phyloP scores from a whole-genome alignment of 2,797 vertebrate genomes.

The Phrynocephalus guinanensis region DNA sequence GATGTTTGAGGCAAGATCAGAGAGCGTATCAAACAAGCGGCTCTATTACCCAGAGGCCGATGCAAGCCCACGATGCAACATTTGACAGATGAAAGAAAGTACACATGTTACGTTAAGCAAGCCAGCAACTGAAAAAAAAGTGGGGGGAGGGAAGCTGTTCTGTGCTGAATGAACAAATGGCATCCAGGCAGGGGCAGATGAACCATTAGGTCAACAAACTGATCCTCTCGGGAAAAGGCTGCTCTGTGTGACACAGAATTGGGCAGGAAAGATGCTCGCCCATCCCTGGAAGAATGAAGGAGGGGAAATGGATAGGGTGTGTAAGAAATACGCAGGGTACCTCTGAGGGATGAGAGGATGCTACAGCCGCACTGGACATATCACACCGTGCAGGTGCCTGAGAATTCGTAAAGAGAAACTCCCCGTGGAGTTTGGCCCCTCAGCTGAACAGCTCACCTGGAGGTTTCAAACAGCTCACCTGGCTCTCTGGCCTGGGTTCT shows the following conservation, averaged over 20 bases:
- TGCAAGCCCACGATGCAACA: slow-evolving; percentile 13
- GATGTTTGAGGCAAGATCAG: slow-evolving; percentile 45
- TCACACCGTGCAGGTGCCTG: no score
- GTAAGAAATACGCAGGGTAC: no score
- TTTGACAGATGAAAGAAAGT: slow-evolving; percentile 38
- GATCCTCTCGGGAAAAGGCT: not conserved
- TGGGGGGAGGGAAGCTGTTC: not conserved
- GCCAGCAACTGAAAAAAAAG: not conserved
- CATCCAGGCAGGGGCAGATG: not conserved
- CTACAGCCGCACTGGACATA: not conserved
- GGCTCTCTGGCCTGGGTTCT: no score
- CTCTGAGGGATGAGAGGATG: not conserved
- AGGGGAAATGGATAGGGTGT: no score
- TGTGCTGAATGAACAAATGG: slow-evolving; percentile 1
- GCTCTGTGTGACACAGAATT: rapidly evolving
- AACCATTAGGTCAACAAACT: not conserved
- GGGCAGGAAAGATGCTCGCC: not conserved
- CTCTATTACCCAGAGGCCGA: slow-evolving; percentile 40
- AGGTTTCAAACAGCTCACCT: no score
- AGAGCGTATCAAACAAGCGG: slow-evolving; percentile 27
- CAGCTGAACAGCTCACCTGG: no score
- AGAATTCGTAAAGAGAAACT: not conserved
- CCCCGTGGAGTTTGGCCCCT: no score
- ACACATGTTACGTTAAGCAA: slow-evolving; percentile 23
- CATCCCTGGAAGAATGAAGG: no score